Evolutionary conservation across 2,113 vertebrate genomes (phyloP).

Genomic region (Oncorhynchus gorbuscha): DNA sequence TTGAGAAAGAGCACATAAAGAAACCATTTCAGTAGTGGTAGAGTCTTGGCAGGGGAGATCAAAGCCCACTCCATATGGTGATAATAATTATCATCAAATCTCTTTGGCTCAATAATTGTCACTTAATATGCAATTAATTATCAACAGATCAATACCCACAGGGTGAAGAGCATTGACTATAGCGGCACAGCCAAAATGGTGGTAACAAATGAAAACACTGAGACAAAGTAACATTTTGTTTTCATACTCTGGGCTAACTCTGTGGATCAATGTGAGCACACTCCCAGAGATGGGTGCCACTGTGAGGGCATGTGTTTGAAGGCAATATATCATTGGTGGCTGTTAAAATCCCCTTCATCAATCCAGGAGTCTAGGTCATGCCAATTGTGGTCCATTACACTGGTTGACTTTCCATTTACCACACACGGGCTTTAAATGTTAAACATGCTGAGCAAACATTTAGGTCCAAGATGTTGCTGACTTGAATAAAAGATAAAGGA

Average conservation of each 20-base stretch:
- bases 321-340: no score
- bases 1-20: no score
- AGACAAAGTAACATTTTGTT: not conserved
- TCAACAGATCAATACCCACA: slow-evolving; percentile 56
- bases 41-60: not conserved
- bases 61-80: slow-evolving; percentile 22
- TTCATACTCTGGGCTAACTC: not conserved
- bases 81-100: slow-evolving; percentile 47
- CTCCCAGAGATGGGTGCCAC: no score
- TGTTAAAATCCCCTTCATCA: no score
- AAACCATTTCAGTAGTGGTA: no score
- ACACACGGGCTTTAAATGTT: not conserved
- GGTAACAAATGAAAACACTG: not conserved
- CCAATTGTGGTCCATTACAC: not conserved
- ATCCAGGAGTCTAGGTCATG: no score
- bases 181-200: not conserved
- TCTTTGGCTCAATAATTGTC: slow-evolving; percentile 42
- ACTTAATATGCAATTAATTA: slow-evolving; percentile 65
- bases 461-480: no score
- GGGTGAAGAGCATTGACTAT: not conserved
- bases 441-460: slow-evolving; percentile 6
- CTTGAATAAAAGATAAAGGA: no score
- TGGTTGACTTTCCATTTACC: not conserved
- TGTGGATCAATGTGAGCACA: not conserved
- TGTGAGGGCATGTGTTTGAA: no score